Base-by-base conservation (phyloP, 2,797 vertebrate species). In the Sebastes diaconus region DNA sequence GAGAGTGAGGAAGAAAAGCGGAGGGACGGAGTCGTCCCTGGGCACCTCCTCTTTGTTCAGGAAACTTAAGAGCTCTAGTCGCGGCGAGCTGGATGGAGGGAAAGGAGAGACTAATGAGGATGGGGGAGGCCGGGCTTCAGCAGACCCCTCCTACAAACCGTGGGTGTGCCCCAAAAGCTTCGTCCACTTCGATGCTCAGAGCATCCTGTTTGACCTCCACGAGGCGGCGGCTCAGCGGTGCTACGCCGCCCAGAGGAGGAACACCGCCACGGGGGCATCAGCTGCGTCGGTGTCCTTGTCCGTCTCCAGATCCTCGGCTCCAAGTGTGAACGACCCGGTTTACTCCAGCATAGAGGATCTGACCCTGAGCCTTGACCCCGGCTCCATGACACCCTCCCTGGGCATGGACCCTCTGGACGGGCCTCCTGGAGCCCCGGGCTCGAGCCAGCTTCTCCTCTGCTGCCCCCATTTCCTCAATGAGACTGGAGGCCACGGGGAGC, bases 401-500 rank as follows among this genome's bases (percentile, higher is more conserved):
- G 78, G 57, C 60, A 13, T 70, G 73, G 94, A 95, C 54, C 90
- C 88, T 66, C 36, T 70, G 30, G 94, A 94, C 3, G 82, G 86
- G 39, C 76, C 94, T 92, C 71, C 75, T 84, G 89, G 96, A 91
- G 50, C 66, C 58, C 75, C 73, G 13, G 79, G 59, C 79, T 79
- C 91, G 0, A 93, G 89, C 95, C 96, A 94, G 0, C 95, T 99
- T 6, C 96, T 99, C 60, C 97, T 99, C 42, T 97, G 96, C 92
- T 99, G 98, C 85, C 98, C 98, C 0, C 97, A 98, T 85, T 99
- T 99, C 87, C 96, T 97, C n/a, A 99, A 99, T 0, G 98, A 99
- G 91, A 97, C 96, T 0, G 97, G 97, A 0, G 97, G 97, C 11
- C 88, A 94, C 4, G 88, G 89, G 1, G 97, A 99, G 68, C 96